Evolutionary conservation across 2,797 vertebrate species (phyloP), one percentile per base, ranked within the genome.

Genomic region (Phataginus tricuspis): DNA sequence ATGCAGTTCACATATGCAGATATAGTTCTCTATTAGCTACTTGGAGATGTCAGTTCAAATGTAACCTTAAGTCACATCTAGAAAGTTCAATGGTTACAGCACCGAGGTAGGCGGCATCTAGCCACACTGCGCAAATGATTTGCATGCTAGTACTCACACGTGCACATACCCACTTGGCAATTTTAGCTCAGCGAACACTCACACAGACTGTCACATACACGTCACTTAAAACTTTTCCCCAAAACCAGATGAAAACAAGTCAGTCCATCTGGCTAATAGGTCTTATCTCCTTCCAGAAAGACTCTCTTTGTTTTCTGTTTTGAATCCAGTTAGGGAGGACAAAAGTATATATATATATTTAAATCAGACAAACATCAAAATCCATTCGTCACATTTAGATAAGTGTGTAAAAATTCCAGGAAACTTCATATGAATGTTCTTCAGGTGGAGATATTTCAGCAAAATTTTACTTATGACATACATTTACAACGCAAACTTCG

Each of bases 381-480:
- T 79, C 11, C 23, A 49, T 79, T 8, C 27, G 37, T 92, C 69
- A 66, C 23, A 71, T 51, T 91, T 92, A 90, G 0, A 27, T 83
- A 96, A 85, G 51, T 82, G 25, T 57, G 15, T 84, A 78, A 86
- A 90, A 87, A 57, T 18, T 45, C 2, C 13, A 72, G n/a, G 68
- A 61, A 71, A 51, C 45, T 80, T 16, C 42, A 18, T 63, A 14
- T 89, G 57, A 86, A 16, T 89, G 19, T 83, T 92, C 9, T 27
- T 95, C 37, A 42, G 10, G 2, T 75, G 37, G 29, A 29, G 8
- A 53, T 85, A 89, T 34, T 96, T 90, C 75, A 94, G n/a, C 59
- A 92, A 94, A 90, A 93, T 79, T 93, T 84, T 92, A 88, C 64
- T 72, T 42, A 45, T 45, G 75, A n/a, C 29, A 86, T 72, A 92